A percentile compares a stretch with the other conserved stretches of the same genome.
These are phyloP conservation scores for Callithrix jacchus DNA, from an alignment of 2,113 vertebrate species.

Conservation along the genomic window DNA sequence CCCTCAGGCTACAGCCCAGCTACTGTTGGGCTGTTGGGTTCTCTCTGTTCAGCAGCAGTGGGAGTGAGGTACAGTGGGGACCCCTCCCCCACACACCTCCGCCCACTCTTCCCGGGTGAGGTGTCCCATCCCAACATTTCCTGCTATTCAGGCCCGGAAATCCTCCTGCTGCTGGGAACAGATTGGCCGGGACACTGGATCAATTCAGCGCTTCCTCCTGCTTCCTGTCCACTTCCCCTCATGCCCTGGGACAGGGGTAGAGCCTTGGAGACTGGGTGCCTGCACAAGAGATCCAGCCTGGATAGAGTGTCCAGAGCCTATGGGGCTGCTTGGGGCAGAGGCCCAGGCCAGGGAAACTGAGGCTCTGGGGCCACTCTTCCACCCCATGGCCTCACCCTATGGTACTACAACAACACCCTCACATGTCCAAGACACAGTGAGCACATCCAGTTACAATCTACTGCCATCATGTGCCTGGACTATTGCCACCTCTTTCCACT, in stretches of 20 bases:
- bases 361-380: too few species aligned
- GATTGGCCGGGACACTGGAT: constrained; percentile 41
- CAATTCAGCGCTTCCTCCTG: constrained; percentile 55
- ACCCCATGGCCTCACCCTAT: not conserved
- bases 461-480: not conserved
- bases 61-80: not conserved
- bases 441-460: not conserved
- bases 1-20: not conserved
- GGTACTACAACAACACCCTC: not conserved
- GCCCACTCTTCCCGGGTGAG: constrained; percentile 58
- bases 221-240: constrained; percentile 73
- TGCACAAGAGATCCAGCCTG: not conserved
- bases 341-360: not conserved
- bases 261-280: not conserved
- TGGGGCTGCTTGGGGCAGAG: not conserved
- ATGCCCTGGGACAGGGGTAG: not conserved
- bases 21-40: not conserved
- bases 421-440: not conserved
- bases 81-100: not conserved
- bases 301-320: not conserved
- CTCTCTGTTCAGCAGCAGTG: not conserved
- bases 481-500: not conserved
- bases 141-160: constrained; percentile 66
- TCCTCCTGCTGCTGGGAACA: constrained; percentile 66
- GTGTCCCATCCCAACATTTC: constrained; percentile 33